Conservation (phyloP, 2,113 vertebrate genomes). For the Seriola dumerili region DNA sequence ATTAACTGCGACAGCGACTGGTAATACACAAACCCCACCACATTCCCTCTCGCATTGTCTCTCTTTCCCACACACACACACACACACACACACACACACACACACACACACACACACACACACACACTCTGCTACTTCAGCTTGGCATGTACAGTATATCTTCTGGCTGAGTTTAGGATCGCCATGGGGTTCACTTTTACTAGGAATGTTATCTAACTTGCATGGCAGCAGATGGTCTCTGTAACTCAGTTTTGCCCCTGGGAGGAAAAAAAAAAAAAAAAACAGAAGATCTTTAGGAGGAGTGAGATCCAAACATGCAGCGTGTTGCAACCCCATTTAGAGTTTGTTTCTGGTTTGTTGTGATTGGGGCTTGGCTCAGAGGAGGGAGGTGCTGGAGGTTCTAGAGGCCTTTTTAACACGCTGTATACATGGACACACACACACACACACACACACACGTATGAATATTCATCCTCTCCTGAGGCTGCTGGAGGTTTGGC, state of each 20-base stretch:
- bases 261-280: slow-evolving; percentile 13
- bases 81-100: slow-evolving; percentile 20
- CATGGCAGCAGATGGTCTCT: slow-evolving; percentile 62
- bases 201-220: slow-evolving; percentile 64
- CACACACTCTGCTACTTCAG: slow-evolving; percentile 27
- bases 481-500: slow-evolving; percentile 59
- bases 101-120: slow-evolving; percentile 23
- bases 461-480: slow-evolving; percentile 9
- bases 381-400: slow-evolving; percentile 33
- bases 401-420: slow-evolving; percentile 3
- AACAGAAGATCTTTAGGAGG: slow-evolving; percentile 18
- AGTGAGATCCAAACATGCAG: slow-evolving; percentile 54
- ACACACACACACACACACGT: slow-evolving; percentile 14
- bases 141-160: slow-evolving; percentile 36
- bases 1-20: slow-evolving; percentile 45
- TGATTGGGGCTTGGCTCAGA: slow-evolving; percentile 61
- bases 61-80: not conserved
- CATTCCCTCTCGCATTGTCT: not conserved
- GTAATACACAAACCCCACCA: slow-evolving; percentile 28
- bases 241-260: slow-evolving; percentile 32
- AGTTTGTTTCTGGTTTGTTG: slow-evolving; percentile 66
- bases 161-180: slow-evolving; percentile 14
- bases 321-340: slow-evolving; percentile 61
- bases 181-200: slow-evolving; percentile 46
- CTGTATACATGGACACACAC: not conserved